Evolutionary conservation across 53 echinoderm and acorn worm genomes (phyloP).

Genomic region (Mesocentrotus franciscanus): DNA sequence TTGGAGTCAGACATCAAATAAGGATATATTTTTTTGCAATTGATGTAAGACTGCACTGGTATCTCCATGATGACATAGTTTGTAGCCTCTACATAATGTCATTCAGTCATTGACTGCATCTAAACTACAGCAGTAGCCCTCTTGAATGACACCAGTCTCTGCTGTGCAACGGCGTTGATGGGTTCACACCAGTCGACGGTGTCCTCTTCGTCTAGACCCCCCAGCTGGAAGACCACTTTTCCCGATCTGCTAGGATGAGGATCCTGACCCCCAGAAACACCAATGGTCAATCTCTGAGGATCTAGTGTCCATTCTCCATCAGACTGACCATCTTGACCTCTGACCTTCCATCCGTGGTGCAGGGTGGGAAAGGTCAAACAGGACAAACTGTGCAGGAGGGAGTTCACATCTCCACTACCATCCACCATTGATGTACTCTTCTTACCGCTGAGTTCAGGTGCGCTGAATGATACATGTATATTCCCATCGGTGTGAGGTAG

Average conservation of each 20-base stretch:
- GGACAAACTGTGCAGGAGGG: slow-evolving; percentile 59
- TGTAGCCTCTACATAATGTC: neutral
- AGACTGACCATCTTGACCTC: neutral
- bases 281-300: neutral
- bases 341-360: slow-evolving; percentile 3
- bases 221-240: slow-evolving; percentile 76
- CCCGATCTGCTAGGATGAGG: no score
- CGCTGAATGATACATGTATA: slow-evolving; percentile 49
- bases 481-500: neutral
- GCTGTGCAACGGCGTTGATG: neutral
- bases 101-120: neutral
- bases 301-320: neutral
- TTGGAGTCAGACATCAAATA: neutral
- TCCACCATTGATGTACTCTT: neutral
- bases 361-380: slow-evolving; percentile 29
- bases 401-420: slow-evolving; percentile 43
- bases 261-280: neutral
- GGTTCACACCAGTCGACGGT: slow-evolving; percentile 46
- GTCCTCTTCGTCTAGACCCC: slow-evolving; percentile 66
- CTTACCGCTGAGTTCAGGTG: slow-evolving; percentile 24
- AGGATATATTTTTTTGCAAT: neutral
- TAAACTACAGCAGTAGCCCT: slow-evolving; percentile 27
- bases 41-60: neutral
- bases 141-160: slow-evolving; percentile 42
- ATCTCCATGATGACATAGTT: neutral